A percentile compares a stretch with the other conserved stretches of the same genome.
Conservation (phyloP, 2,888 invertebrate species). For the Drosophila affinis region DNA sequence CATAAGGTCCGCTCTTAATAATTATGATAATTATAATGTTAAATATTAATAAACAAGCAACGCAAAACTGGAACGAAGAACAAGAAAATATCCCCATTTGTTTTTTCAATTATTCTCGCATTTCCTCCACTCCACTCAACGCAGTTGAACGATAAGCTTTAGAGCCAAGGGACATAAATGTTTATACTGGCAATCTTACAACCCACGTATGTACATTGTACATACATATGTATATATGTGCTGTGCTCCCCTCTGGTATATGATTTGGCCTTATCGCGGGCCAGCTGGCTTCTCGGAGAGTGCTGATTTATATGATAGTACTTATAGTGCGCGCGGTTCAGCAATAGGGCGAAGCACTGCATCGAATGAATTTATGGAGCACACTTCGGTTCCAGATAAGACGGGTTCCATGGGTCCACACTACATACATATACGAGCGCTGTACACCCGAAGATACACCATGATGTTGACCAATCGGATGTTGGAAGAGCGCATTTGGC, state of each 20-base stretch:
- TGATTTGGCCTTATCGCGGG: conserved; percentile 21
- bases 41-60: conserved; percentile 37
- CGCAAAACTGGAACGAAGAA: conserved; percentile 41
- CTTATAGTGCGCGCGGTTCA: conserved; percentile 12
- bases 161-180: background rate
- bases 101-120: conserved; percentile 9
- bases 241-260: background rate
- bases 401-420: background rate
- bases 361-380: conserved; percentile 26
- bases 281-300: conserved; percentile 21
- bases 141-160: conserved; percentile 19
- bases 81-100: conserved; percentile 18
- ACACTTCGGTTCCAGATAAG: conserved; percentile 13
- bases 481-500: no score
- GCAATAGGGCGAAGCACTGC: conserved; percentile 15
- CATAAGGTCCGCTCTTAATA: conserved; percentile 38
- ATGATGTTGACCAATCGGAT: no score
- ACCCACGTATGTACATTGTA: background rate
- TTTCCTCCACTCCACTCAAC: conserved; percentile 1
- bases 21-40: conserved; percentile 32
- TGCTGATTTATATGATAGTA: conserved; percentile 34
- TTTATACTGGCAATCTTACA: background rate
- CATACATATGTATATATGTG: background rate
- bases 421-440: no score
- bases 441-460: no score